Evolutionary conservation across 2,113 vertebrate species (phyloP).

Genomic region (Tenrec ecaudatus): DNA sequence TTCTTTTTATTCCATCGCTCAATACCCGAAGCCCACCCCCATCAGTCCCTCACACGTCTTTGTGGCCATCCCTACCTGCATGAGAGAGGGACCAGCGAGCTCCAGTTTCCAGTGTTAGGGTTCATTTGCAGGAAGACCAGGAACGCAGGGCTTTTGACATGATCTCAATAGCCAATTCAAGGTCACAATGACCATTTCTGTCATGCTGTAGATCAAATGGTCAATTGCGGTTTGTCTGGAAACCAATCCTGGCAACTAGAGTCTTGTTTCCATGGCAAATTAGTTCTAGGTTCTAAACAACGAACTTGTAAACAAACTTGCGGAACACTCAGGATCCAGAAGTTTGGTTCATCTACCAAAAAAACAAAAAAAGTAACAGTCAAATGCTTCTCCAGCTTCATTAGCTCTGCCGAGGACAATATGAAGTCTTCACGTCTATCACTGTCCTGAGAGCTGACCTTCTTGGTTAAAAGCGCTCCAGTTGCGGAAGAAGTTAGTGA

Average conservation of each 20-base stretch:
- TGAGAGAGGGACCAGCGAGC: not conserved
- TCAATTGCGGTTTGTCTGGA: conserved; percentile 13
- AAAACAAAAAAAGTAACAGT: not conserved
- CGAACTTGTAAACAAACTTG: conserved; percentile 35
- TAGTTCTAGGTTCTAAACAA: conserved; percentile 54
- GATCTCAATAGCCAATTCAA: not conserved
- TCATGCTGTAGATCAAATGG: conserved; percentile 29
- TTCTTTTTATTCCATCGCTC: conserved; percentile 19
- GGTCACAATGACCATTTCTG: conserved; percentile 24
- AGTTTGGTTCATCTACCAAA: not conserved
- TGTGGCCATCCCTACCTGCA: not conserved
- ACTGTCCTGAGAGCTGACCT: not conserved
- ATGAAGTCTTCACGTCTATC: not conserved
- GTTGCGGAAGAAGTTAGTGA: not conserved
- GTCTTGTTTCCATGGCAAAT: conserved; percentile 21
- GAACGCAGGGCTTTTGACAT: not conserved
- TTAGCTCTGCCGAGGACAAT: conserved; percentile 37
- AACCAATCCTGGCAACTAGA: not conserved
- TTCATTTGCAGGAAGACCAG: not conserved
- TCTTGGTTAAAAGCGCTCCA: not conserved
- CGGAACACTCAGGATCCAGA: conserved; percentile 13
- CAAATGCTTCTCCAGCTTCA: not conserved
- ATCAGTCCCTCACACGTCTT: not conserved
- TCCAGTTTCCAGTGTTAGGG: not conserved
- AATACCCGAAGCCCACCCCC: not conserved